phyloP scores from a whole-genome alignment of 2,797 vertebrate genomes.

The Melanotaenia boesemani region DNA sequence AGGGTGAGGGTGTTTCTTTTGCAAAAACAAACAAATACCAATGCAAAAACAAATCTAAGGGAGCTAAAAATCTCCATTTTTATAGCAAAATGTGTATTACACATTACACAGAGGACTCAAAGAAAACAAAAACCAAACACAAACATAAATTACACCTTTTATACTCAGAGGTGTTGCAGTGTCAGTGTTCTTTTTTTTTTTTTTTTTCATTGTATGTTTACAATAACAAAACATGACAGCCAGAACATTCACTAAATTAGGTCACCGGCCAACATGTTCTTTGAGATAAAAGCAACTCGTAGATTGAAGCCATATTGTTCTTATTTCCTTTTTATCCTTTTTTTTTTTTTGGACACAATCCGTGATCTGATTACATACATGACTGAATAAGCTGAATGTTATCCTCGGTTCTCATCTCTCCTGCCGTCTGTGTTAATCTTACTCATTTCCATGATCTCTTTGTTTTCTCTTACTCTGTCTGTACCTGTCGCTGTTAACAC shows the following conservation, averaged over 20 bases:
- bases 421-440: conserved; percentile 61
- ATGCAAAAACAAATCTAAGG: conserved; percentile 12
- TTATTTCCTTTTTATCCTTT: conserved; percentile 18
- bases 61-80: not conserved
- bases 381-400: conserved; percentile 65
- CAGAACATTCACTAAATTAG: conserved; percentile 40
- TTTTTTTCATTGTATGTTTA: conserved; percentile 4
- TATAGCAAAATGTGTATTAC: not conserved
- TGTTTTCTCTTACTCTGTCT: conserved; percentile 8
- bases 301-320: conserved; percentile 61
- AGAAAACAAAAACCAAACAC: not conserved
- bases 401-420: conserved; percentile 65
- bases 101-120: no score
- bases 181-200: not conserved
- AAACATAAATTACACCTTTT: conserved; percentile 8
- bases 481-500: conserved; percentile 2
- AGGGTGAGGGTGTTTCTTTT: conserved; percentile 35
- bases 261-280: conserved; percentile 43
- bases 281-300: conserved; percentile 53
- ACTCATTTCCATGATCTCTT: conserved; percentile 45
- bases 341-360: conserved; percentile 6
- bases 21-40: conserved; percentile 20
- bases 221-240: conserved; percentile 57
- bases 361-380: conserved; percentile 76
- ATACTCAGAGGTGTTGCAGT: conserved; percentile 29